A percentile compares a stretch with the other conserved stretches of the same genome.
phyloP scores from a whole-genome alignment of 1,140 invertebrate species.

The Bombus difficillimus region DNA sequence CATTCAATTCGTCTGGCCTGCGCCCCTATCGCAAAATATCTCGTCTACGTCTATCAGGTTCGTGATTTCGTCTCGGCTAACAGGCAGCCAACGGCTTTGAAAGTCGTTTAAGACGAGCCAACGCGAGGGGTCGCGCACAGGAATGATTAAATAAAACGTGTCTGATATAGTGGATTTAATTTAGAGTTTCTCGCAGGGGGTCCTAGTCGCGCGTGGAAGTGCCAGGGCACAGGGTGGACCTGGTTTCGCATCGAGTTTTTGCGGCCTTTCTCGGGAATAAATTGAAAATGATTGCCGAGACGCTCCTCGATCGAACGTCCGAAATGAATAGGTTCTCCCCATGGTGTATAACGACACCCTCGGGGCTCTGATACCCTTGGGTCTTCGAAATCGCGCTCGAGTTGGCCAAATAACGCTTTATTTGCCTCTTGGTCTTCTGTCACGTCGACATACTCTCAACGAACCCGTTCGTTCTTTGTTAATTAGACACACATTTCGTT shows the following conservation, averaged over 20 bases:
- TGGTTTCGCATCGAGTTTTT: slow-evolving; percentile 57
- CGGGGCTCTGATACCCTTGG: slow-evolving; percentile 41
- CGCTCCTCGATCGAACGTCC: slow-evolving; percentile 66
- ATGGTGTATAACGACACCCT: slow-evolving; percentile 43
- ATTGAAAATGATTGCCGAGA: slow-evolving; percentile 78
- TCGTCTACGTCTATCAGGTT: slow-evolving; percentile 59
- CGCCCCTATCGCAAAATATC: slow-evolving; percentile 52
- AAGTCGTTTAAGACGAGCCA: slow-evolving; percentile 72
- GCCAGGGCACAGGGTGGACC: slow-evolving; percentile 46
- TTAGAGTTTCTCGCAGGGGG: slow-evolving; percentile 69
- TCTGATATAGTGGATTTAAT: slow-evolving; percentile 81
- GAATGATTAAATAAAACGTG: slow-evolving; percentile 80
- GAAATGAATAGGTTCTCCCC: slow-evolving; percentile 65
- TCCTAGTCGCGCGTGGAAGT: slow-evolving; percentile 44
- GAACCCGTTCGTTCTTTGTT: neutral
- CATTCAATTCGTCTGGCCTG: slow-evolving; percentile 49
- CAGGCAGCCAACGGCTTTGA: slow-evolving; percentile 67
- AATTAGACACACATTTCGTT: neutral
- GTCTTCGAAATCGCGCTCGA: slow-evolving; percentile 45
- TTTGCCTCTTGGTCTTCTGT: slow-evolving; percentile 45
- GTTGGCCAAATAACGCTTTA: slow-evolving; percentile 52
- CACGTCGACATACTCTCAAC: neutral
- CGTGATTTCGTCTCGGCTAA: slow-evolving; percentile 70
- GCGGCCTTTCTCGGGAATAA: slow-evolving; percentile 69
- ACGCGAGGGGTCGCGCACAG: slow-evolving; percentile 50